phyloP scores from a whole-genome alignment of 1,140 invertebrate species.

The Phymorhynchus buccinoides region DNA sequence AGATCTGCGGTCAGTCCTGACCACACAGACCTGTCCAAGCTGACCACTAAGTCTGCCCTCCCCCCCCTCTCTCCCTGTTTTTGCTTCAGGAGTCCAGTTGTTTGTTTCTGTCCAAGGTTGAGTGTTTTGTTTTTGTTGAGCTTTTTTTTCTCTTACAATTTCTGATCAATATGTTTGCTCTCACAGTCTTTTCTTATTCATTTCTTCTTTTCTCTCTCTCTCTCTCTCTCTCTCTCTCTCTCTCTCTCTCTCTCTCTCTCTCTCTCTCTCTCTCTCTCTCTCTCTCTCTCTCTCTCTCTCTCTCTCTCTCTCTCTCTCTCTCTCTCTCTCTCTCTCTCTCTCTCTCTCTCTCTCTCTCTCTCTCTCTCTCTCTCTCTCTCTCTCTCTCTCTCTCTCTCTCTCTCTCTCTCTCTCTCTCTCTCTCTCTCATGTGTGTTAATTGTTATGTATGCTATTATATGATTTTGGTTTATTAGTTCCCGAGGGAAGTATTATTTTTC shows the following conservation, averaged over 20 bases:
- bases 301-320: neutral
- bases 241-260: neutral
- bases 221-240: neutral
- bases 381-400: no score
- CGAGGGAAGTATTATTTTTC: no score
- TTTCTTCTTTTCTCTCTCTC: neutral
- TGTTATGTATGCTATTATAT: no score
- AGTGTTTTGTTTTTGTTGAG: neutral
- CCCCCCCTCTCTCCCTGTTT: neutral
- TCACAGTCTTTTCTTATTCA: neutral
- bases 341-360: neutral
- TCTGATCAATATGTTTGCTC: no score
- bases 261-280: neutral
- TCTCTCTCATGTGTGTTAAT: no score
- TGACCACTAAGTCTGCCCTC: no score
- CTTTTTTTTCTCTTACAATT: neutral
- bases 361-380: no score
- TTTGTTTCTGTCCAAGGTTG: no score
- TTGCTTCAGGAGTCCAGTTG: neutral
- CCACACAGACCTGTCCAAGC: neutral
- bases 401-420: neutral
- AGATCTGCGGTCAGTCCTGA: neutral
- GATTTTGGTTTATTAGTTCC: no score
- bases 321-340: neutral
- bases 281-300: neutral